Conservation (phyloP, 2,113 vertebrate species). For the Rhipidura dahli region DNA sequence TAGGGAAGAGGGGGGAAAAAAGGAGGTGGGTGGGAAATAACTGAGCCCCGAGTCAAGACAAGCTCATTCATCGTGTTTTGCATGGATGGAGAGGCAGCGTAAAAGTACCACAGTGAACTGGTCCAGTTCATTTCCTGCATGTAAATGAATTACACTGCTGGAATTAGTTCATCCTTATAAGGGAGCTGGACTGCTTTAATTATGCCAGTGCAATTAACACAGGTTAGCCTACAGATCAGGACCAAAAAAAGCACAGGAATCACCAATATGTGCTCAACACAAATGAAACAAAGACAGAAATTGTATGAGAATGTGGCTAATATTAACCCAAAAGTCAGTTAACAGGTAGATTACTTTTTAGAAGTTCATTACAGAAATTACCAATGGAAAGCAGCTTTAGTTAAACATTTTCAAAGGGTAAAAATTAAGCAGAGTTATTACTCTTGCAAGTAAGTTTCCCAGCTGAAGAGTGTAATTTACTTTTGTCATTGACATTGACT, state of each 20-base stretch:
- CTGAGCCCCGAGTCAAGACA: neutral
- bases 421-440: neutral
- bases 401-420: neutral
- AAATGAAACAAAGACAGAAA: neutral
- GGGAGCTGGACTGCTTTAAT: slow-evolving; percentile 5
- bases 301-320: neutral
- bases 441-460: neutral
- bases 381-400: neutral
- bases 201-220: neutral
- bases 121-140: neutral
- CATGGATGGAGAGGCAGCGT: neutral
- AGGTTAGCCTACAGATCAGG: neutral
- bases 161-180: neutral
- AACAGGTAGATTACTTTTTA: neutral
- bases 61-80: rapidly evolving
- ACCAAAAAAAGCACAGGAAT: neutral
- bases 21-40: neutral
- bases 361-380: neutral
- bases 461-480: neutral
- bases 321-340: neutral
- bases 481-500: neutral
- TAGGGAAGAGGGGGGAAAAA: neutral
- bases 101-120: neutral
- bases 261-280: neutral
- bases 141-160: neutral